phyloP scores from a whole-genome alignment of 2,888 invertebrate species.

The Eupithecia insigniata region DNA sequence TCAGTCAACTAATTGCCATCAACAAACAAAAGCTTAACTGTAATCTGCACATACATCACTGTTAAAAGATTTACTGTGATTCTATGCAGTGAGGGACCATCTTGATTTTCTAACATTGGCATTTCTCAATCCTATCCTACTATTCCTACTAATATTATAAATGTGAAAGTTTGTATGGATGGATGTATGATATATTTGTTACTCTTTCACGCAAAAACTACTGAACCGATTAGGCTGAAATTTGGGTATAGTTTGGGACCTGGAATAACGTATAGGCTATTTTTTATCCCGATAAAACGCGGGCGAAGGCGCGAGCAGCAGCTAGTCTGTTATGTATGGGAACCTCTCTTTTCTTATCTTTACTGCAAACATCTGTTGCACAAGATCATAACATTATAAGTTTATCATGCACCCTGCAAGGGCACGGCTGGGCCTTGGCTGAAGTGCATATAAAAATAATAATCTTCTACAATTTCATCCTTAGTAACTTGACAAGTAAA shows the following conservation, averaged over 20 bases:
- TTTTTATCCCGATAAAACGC: no score
- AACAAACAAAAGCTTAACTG: conserved; percentile 32
- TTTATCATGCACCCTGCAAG: not conserved
- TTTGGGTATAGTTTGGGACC: no score
- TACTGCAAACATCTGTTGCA: not conserved
- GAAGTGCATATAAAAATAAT: no score
- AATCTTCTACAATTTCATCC: no score
- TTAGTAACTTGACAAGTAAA: not conserved
- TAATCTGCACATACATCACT: conserved; percentile 19
- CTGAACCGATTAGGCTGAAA: no score
- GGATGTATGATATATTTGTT: no score
- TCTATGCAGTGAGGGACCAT: not conserved
- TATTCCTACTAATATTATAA: no score
- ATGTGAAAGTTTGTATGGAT: no score
- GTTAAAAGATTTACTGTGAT: not conserved
- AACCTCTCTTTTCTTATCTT: not conserved
- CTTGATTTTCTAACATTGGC: not conserved
- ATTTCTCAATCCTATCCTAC: not conserved
- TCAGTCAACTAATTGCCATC: conserved; percentile 23
- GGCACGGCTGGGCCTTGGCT: not conserved
- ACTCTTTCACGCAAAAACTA: no score
- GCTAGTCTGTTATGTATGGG: not conserved
- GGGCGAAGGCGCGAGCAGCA: no score
- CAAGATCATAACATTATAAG: not conserved
- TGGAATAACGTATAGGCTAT: no score